Base-by-base conservation (phyloP, 2,113 vertebrate genomes). In the Raphicerus campestris region DNA sequence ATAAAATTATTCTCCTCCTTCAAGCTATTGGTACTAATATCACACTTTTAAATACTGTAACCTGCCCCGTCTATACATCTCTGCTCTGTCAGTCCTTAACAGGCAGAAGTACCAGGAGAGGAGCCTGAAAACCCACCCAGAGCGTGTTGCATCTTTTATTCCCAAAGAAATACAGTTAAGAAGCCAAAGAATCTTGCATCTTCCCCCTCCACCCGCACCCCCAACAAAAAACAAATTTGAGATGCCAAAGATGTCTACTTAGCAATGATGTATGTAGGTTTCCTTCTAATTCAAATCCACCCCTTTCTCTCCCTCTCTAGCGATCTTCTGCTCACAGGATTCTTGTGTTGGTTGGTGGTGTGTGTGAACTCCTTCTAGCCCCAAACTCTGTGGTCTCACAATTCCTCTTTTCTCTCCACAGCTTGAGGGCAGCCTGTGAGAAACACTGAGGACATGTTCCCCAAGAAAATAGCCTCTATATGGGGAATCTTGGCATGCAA, bases 391-490 rank as follows among this genome's bases (percentile, higher is more conserved):
- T 53, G 6, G 47, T 55, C 83, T 49, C 58, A 26, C 15, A 89
- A 17, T 91, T 92, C 20, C 49, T 94, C 75, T 60, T 85, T 53
- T 30, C 20, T 90, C 26, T 24, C 42, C 30, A 26, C 47, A 84
- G 61, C 42, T n/a, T 86, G 60, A 61, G 75, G 92, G 24, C 2
- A 5, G 56, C 26, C 77, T 78, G 24, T 30, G 60, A 97, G 88
- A 70, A n/a, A 85, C 42, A n/a, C 15, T 77, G 56, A 84, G 42
- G 66, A 70, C 45, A 47, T 30, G 15, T 61, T 87, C 39, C 42
- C 86, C 35, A 30, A 39, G 80, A 87, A 95, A 97, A 92, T 45
- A 55, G 22, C 30, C 95, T 98, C 87, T 77, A 53, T 70, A n/a
- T 15, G 70, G 89, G 66, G 81, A 93, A 82, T 87, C 95, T 28